Percentiles rank a stretch among this genome's conserved stretches.
These are phyloP conservation scores for Stenodera caucasica DNA, from an alignment of 2,888 invertebrate genomes.

Conservation along the genomic window DNA sequence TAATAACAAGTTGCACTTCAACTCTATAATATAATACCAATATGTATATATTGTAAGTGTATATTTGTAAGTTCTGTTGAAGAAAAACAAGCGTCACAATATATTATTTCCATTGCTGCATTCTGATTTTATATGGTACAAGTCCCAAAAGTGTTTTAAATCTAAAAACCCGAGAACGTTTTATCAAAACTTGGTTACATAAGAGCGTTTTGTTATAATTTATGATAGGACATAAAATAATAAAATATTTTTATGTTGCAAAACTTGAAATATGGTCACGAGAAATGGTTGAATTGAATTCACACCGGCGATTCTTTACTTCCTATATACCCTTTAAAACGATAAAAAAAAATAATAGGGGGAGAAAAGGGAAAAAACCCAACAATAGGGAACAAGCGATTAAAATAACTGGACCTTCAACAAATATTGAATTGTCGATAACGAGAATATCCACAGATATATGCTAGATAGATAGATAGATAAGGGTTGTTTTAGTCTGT, in stretches of 20 bases:
- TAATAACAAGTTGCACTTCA: too few species aligned
- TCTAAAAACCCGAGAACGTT: constrained; percentile 44
- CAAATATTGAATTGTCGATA: background rate
- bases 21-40: background rate
- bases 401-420: background rate
- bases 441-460: too few species aligned
- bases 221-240: constrained; percentile 44
- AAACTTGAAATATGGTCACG: constrained; percentile 42
- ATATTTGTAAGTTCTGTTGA: background rate
- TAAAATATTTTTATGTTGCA: constrained; percentile 44
- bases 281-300: constrained; percentile 39
- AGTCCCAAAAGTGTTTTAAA: constrained; percentile 46
- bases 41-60: background rate
- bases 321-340: background rate
- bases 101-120: constrained; percentile 43
- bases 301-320: constrained; percentile 11
- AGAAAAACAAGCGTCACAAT: constrained; percentile 30
- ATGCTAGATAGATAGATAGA: too few species aligned
- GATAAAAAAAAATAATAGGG: too few species aligned
- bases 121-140: constrained; percentile 41
- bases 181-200: constrained; percentile 46
- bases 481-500: too few species aligned
- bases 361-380: background rate
- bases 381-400: background rate
- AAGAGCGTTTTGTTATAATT: constrained; percentile 43